These are phyloP conservation scores for Eristalinus aeneus DNA, from an alignment of 2,888 invertebrate species.

Conservation along the genomic window DNA sequence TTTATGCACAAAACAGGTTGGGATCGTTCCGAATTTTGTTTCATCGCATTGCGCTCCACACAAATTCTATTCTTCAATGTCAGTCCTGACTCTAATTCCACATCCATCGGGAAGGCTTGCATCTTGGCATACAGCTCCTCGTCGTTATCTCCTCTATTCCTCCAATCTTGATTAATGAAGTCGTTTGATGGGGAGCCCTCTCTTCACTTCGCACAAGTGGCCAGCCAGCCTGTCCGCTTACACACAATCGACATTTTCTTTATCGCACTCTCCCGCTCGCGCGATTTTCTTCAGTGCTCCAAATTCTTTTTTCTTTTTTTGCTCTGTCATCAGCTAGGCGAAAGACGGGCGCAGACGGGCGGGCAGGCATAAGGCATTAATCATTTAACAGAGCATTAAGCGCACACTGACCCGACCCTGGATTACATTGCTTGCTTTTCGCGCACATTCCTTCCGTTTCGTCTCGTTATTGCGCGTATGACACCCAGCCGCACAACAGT, in stretches of 20 bases:
- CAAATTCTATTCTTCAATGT: too few species aligned
- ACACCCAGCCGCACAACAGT: not conserved
- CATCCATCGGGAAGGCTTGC: not conserved
- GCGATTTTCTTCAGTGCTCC: not conserved
- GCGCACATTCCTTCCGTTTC: not conserved
- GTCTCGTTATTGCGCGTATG: not conserved
- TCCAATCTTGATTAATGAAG: not conserved
- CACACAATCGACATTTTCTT: not conserved
- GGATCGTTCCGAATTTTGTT: not conserved
- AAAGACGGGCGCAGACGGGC: not conserved
- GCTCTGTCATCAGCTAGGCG: conserved; percentile 13
- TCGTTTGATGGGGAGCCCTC: not conserved
- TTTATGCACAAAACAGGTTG: not conserved
- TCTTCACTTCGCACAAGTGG: not conserved
- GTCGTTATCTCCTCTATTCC: not conserved
- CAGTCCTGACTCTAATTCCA: not conserved
- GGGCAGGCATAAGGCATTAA: conserved; percentile 25
- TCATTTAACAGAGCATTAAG: conserved; percentile 44
- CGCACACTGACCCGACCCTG: conserved; percentile 35
- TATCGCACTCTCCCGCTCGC: not conserved
- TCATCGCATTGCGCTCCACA: too few species aligned
- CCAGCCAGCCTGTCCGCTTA: not conserved
- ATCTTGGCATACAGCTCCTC: not conserved
- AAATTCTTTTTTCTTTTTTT: not conserved
- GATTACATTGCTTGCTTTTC: conserved; percentile 1